Conservation (phyloP, 2,888 invertebrate genomes). For the Embidobia sp. region DNA sequence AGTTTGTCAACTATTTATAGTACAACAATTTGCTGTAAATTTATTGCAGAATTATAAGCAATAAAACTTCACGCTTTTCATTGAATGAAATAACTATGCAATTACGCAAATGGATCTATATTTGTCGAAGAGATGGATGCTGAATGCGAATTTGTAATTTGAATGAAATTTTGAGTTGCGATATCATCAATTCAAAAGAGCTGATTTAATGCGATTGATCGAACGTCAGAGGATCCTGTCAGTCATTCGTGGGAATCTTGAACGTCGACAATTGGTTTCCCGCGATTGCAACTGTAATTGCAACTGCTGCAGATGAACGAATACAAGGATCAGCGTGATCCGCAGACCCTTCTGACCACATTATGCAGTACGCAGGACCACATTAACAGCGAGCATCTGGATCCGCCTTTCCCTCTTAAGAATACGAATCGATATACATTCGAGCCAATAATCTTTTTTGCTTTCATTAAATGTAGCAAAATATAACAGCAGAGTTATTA, state of each 20-base stretch:
- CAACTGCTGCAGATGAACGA: conserved; percentile 32
- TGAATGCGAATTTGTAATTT: conserved; percentile 33
- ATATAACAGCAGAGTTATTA: too few species aligned
- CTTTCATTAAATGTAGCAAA: too few species aligned
- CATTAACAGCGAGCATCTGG: conserved; percentile 30
- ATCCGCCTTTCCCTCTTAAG: conserved; percentile 25
- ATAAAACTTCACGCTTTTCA: too few species aligned
- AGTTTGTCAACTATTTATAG: too few species aligned
- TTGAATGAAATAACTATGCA: background rate
- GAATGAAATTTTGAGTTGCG: conserved; percentile 33
- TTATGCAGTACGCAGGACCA: too few species aligned
- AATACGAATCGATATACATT: conserved; percentile 11
- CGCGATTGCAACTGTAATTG: conserved; percentile 54
- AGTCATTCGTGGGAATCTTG: conserved; percentile 60
- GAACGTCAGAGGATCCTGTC: conserved; percentile 20
- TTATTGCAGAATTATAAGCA: too few species aligned
- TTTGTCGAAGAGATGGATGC: conserved; percentile 3
- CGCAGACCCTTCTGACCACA: too few species aligned
- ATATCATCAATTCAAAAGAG: conserved; percentile 43
- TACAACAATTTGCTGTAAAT: too few species aligned
- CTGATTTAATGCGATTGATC: conserved; percentile 46
- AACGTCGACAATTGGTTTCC: conserved; percentile 53
- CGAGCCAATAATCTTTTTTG: conserved; percentile 1
- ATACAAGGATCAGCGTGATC: too few species aligned
- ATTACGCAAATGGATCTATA: background rate